These are phyloP conservation scores for Microcebus griseorufus DNA, from an alignment of 2,113 vertebrate genomes.

Conservation along the genomic window DNA sequence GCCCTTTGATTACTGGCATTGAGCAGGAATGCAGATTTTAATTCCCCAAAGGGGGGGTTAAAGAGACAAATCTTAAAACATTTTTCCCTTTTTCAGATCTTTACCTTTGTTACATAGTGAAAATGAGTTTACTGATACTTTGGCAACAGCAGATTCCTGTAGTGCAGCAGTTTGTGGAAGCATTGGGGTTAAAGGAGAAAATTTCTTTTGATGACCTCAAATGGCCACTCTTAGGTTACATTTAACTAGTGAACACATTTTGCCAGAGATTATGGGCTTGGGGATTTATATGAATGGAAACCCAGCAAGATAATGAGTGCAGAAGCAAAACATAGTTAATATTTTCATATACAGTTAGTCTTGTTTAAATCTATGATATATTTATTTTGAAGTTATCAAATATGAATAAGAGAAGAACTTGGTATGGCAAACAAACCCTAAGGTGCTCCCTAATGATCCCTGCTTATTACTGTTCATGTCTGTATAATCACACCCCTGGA, in stretches of 20 bases:
- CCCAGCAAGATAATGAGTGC: neutral
- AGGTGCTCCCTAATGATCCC: neutral
- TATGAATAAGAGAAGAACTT: neutral
- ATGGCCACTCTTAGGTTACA: neutral
- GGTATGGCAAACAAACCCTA: neutral
- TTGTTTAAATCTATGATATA: neutral
- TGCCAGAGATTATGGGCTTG: neutral
- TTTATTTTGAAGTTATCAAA: neutral
- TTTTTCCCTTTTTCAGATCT: too few relatives aligned
- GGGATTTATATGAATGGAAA: neutral
- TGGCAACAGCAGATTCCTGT: neutral
- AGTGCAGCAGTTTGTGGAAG: neutral
- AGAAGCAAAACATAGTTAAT: neutral
- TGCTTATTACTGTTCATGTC: neutral
- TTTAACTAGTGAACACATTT: neutral
- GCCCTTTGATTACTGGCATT: too few relatives aligned
- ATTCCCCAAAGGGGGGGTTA: too few relatives aligned
- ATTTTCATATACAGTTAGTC: neutral
- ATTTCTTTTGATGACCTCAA: neutral
- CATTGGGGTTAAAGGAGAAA: neutral
- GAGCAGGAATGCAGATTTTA: too few relatives aligned
- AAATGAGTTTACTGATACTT: slow-evolving; percentile 39
- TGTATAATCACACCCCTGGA: neutral
- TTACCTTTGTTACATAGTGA: neutral
- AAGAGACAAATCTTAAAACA: too few relatives aligned